Conservation (phyloP, 2,888 invertebrate species). For the Fragum sueziense region DNA sequence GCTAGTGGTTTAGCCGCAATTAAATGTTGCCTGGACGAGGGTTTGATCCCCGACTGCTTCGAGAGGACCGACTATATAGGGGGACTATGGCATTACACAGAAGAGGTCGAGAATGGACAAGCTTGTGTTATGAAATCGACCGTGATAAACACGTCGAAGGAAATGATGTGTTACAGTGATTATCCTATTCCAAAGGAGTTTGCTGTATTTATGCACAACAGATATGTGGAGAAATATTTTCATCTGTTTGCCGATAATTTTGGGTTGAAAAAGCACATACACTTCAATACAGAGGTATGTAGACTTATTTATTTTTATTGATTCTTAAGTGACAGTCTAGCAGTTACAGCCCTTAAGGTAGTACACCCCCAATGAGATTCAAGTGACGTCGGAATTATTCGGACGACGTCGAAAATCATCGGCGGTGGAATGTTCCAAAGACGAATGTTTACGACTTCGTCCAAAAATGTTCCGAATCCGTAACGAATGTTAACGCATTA, state of each 20-base stretch:
- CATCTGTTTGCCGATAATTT: slow-evolving; percentile 79
- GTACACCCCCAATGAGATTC: no score
- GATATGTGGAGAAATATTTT: slow-evolving; percentile 77
- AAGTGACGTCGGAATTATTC: no score
- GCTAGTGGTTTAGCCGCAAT: slow-evolving; percentile 76
- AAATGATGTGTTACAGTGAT: slow-evolving; percentile 81
- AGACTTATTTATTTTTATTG: no score
- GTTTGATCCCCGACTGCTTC: slow-evolving; percentile 75
- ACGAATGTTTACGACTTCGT: no score
- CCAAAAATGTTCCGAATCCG: no score
- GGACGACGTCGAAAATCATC: no score
- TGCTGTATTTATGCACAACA: slow-evolving; percentile 81
- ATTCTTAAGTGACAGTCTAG: no score
- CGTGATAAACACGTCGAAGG: slow-evolving; percentile 79
- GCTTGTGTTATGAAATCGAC: slow-evolving; percentile 79
- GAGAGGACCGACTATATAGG: slow-evolving; percentile 76
- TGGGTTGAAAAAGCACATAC: slow-evolving; percentile 73
- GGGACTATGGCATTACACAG: slow-evolving; percentile 78
- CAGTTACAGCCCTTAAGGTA: no score
- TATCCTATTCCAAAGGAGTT: slow-evolving; percentile 80
- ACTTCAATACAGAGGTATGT: slow-evolving; percentile 74
- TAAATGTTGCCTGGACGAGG: slow-evolving; percentile 77
- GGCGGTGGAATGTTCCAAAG: no score
- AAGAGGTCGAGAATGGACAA: slow-evolving; percentile 66
- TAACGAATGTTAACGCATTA: no score